Percentiles rank a stretch among this genome's conserved stretches.
Conservation (phyloP, 2,888 invertebrate genomes). For the Eutolmus rufibarbis region DNA sequence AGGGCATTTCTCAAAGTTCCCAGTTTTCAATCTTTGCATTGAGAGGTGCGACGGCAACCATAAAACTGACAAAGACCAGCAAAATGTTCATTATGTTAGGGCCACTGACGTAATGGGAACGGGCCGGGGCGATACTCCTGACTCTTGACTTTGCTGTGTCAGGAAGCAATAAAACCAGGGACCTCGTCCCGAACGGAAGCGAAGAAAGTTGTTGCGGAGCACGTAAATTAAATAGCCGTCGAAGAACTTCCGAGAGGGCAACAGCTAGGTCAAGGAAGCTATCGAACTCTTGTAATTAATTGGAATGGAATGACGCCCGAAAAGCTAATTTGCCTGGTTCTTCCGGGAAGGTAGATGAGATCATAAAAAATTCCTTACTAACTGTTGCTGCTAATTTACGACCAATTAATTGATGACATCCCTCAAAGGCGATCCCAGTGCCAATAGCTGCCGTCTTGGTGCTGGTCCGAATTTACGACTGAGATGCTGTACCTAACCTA, state of each 20-base stretch:
- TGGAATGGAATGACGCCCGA: not conserved
- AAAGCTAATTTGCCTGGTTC: not conserved
- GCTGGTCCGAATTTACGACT: not conserved
- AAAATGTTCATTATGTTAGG: not conserved
- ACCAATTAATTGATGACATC: not conserved
- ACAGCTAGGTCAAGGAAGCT: not conserved
- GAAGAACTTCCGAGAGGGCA: not conserved
- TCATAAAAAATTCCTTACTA: not conserved
- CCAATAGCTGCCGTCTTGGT: not conserved
- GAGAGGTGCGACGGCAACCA: not conserved
- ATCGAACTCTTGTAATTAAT: not conserved
- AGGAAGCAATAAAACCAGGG: not conserved
- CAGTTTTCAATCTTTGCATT: not conserved
- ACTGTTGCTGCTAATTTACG: not conserved
- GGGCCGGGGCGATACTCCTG: not conserved
- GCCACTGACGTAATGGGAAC: not conserved
- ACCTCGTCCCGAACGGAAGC: not conserved
- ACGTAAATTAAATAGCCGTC: not conserved
- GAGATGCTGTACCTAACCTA: not conserved
- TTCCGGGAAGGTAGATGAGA: not conserved
- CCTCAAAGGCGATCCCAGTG: not conserved
- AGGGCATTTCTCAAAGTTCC: not conserved
- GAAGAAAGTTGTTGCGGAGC: not conserved
- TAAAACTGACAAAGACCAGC: not conserved
- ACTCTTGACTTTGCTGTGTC: not conserved